These are phyloP conservation scores for Intellagama lesueurii DNA, from an alignment of 2,797 vertebrate genomes.

Conservation along the genomic window DNA sequence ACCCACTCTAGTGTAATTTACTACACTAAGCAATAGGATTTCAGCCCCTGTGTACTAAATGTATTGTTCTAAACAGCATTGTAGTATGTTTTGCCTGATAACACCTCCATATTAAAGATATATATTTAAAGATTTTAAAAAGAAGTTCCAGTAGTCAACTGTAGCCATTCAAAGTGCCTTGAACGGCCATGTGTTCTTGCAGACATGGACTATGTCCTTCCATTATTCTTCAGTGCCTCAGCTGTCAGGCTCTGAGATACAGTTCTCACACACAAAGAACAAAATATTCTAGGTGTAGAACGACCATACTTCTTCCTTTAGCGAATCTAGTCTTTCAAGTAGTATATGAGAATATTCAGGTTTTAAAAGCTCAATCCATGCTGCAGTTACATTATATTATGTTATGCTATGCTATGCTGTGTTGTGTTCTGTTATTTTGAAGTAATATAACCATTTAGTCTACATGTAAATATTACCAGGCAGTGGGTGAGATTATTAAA, in stretches of 20 bases:
- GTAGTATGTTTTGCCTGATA: too few relatives aligned
- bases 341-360: neutral
- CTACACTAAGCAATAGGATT: too few relatives aligned
- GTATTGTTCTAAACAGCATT: too few relatives aligned
- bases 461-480: slow-evolving; percentile 20
- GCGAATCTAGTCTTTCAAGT: neutral
- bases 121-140: too few relatives aligned
- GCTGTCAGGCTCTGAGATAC: neutral
- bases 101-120: too few relatives aligned
- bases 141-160: neutral
- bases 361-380: neutral
- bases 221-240: neutral
- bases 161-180: neutral
- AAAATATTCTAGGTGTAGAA: neutral
- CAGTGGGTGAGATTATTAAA: slow-evolving; percentile 14
- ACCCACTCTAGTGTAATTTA: too few relatives aligned
- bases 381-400: neutral
- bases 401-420: neutral
- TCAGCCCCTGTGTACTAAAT: too few relatives aligned
- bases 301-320: neutral
- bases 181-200: neutral
- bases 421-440: neutral
- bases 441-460: slow-evolving; percentile 33
- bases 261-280: neutral
- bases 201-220: neutral